These are phyloP conservation scores for Daptonema setosum DNA, from an alignment of 2,888 invertebrate species.

Conservation along the genomic window DNA sequence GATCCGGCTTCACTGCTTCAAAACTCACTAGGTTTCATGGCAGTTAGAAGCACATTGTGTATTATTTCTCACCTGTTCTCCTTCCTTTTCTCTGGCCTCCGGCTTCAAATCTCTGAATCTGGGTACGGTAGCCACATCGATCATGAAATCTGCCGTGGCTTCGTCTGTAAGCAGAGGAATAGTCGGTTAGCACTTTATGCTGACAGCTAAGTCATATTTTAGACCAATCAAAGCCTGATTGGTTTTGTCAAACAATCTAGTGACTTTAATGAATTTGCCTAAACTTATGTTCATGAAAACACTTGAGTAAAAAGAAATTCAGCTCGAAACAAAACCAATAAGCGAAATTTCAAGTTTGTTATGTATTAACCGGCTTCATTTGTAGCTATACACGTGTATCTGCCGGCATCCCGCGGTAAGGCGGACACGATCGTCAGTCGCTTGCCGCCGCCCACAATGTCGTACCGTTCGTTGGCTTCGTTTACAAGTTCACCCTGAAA, in stretches of 20 bases:
- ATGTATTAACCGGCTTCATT: constrained; percentile 30
- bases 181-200: constrained; percentile 9
- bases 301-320: too few species aligned
- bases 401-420: constrained; percentile 22
- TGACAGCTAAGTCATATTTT: background rate
- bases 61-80: too few species aligned
- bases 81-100: constrained; percentile 4
- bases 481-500: constrained; percentile 11
- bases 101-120: constrained; percentile 7
- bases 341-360: too few species aligned
- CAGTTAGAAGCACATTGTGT: too few species aligned
- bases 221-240: too few species aligned
- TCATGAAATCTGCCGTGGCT: constrained; percentile 16
- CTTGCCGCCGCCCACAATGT: background rate
- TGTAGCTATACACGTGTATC: constrained; percentile 28
- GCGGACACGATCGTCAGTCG: background rate
- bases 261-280: too few species aligned
- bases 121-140: constrained; percentile 22
- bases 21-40: too few species aligned
- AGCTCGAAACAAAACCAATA: too few species aligned
- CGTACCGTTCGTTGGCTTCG: background rate
- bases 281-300: too few species aligned
- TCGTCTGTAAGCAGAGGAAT: constrained; percentile 9
- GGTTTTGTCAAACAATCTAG: too few species aligned
- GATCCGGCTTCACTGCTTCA: too few species aligned